A percentile compares a stretch with the other conserved stretches of the same genome.
Evolutionary conservation across 1,140 invertebrate species (phyloP).

Genomic region (Latrodectus geometricus): DNA sequence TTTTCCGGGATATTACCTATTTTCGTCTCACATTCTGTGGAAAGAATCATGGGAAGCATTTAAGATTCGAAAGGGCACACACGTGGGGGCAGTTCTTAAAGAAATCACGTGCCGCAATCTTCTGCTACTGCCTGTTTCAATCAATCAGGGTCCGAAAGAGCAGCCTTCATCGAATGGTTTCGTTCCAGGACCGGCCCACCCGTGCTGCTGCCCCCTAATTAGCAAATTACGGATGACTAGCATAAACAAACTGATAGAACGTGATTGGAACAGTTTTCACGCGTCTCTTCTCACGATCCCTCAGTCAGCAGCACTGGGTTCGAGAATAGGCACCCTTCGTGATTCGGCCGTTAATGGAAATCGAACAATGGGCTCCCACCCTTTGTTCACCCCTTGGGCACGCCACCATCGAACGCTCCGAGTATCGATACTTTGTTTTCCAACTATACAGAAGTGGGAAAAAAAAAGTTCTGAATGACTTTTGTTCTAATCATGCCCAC

Average conservation of each 20-base stretch:
- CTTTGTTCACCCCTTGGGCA: background rate
- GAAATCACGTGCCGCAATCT: background rate
- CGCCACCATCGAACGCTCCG: background rate
- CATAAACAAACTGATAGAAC: background rate
- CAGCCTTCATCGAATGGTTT: background rate
- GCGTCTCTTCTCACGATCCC: conserved; percentile 31
- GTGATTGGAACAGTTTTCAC: conserved; percentile 18
- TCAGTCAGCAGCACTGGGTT: background rate
- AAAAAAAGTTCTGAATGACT: no score
- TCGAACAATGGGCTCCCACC: conserved; percentile 17
- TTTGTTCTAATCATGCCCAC: no score
- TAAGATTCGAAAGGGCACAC: background rate
- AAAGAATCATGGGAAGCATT: background rate
- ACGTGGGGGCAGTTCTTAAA: background rate
- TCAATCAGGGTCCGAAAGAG: background rate
- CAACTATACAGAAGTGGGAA: no score
- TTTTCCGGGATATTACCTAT: no score
- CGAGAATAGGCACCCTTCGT: background rate
- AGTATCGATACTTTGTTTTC: conserved; percentile 5
- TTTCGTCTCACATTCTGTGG: no score
- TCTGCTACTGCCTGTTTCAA: background rate
- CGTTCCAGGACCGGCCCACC: background rate
- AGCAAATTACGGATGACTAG: conserved; percentile 15
- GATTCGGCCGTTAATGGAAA: conserved; percentile 17
- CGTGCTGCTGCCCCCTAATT: conserved; percentile 20